Evolutionary conservation across 2,797 vertebrate species (phyloP).

Genomic region (Aldrovandia affinis): DNA sequence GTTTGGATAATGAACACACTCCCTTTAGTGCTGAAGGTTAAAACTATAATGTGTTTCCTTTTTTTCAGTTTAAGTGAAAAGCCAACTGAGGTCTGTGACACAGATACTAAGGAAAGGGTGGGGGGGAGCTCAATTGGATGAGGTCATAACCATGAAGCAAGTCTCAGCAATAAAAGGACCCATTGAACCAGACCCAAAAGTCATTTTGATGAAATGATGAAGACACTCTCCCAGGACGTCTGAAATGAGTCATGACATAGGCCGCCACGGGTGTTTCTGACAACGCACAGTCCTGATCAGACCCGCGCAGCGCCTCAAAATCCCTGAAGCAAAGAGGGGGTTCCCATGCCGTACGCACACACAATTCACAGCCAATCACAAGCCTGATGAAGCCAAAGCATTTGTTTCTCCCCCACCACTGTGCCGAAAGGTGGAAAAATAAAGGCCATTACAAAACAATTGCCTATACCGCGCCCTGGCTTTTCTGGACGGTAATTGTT

Average conservation of each 20-base stretch:
- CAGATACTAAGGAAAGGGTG: slow-evolving; percentile 17
- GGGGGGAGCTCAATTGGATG: slow-evolving; percentile 49
- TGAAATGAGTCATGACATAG: slow-evolving; percentile 1
- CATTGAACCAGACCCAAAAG: slow-evolving; percentile 54
- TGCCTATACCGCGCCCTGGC: too few species aligned
- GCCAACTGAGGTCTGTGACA: slow-evolving; percentile 41
- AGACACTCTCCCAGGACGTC: slow-evolving; percentile 18
- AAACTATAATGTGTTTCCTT: slow-evolving; percentile 56
- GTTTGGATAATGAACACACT: slow-evolving; percentile 9
- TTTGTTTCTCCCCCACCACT: not conserved
- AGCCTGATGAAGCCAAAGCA: not conserved
- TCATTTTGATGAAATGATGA: slow-evolving; percentile 42
- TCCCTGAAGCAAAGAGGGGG: not conserved
- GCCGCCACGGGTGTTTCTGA: not conserved
- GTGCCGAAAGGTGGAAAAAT: not conserved
- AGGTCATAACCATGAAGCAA: slow-evolving; percentile 65
- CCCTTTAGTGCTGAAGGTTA: slow-evolving; percentile 45
- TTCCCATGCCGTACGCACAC: not conserved
- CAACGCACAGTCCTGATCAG: not conserved
- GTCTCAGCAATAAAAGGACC: slow-evolving; percentile 48
- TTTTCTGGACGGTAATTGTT: too few species aligned
- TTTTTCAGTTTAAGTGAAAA: slow-evolving; percentile 40
- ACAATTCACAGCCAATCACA: not conserved
- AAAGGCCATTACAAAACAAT: not conserved
- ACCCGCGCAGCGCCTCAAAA: not conserved